Evolutionary conservation across 2,797 vertebrate species (phyloP).

Genomic region (Acrossocheilus fasciatus): DNA sequence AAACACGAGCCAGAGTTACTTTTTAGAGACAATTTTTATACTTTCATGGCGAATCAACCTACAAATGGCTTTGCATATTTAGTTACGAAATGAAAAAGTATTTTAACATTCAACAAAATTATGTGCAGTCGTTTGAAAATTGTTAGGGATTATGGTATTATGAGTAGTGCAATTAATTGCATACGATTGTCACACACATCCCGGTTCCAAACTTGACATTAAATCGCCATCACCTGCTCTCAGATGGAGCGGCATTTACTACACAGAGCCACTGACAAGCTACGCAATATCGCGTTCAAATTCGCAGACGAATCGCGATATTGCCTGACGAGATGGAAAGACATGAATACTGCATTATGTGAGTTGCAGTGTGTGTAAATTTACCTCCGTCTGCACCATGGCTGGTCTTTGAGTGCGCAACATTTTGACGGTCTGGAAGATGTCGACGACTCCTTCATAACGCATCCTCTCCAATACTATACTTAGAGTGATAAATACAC

Average conservation of each 20-base stretch:
- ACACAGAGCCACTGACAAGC: no score
- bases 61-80: not conserved
- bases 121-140: not conserved
- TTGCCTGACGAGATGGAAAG: not conserved
- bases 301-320: no score
- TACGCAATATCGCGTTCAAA: no score
- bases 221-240: no score
- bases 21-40: not conserved
- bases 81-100: not conserved
- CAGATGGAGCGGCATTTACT: no score
- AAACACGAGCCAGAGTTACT: not conserved
- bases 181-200: no score
- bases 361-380: slow-evolving; percentile 35
- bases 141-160: not conserved
- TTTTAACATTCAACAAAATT: not conserved
- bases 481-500: slow-evolving; percentile 98
- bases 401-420: slow-evolving; percentile 97
- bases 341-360: not conserved
- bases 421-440: slow-evolving; percentile 99
- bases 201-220: no score
- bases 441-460: slow-evolving; percentile 99
- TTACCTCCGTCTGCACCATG: slow-evolving; percentile 99
- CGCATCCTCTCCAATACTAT: slow-evolving; percentile 99
- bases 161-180: not conserved
- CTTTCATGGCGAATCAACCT: not conserved